Conservation (phyloP, 30 jellyfish, hydroid and myxozoan species). For the Aurelia aurita region DNA sequence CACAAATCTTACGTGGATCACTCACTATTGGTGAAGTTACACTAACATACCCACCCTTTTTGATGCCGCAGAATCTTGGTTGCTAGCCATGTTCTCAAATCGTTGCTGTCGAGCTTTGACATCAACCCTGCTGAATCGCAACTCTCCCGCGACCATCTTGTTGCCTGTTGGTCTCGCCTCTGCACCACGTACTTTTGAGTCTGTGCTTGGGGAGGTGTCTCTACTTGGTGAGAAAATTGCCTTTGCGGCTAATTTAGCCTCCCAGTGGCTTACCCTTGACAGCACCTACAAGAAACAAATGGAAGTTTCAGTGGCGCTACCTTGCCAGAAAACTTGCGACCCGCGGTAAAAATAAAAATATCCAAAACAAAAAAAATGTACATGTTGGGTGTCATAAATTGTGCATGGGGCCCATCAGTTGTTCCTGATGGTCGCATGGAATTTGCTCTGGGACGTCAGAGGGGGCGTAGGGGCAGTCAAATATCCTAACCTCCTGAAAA, state of each 20-base stretch:
- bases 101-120: constrained; percentile 65
- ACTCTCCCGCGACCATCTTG: constrained; percentile 68
- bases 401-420: no score
- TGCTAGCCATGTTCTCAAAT: constrained; percentile 56
- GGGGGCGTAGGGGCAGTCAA: no score
- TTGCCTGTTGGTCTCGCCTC: constrained; percentile 24
- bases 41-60: neutral
- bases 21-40: neutral
- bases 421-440: no score
- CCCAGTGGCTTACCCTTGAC: neutral
- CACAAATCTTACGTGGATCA: neutral
- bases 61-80: constrained; percentile 23
- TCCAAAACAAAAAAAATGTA: no score
- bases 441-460: no score
- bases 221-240: neutral
- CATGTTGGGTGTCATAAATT: no score
- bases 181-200: neutral
- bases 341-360: no score
- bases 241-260: neutral
- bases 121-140: constrained; percentile 62
- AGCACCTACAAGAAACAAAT: neutral
- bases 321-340: no score
- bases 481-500: no score
- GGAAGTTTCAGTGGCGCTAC: neutral
- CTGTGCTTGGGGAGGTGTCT: neutral